Evolutionary conservation across 2,888 invertebrate species (phyloP), one percentile per base, ranked within the genome.

Genomic region (Lymantria dispar): DNA sequence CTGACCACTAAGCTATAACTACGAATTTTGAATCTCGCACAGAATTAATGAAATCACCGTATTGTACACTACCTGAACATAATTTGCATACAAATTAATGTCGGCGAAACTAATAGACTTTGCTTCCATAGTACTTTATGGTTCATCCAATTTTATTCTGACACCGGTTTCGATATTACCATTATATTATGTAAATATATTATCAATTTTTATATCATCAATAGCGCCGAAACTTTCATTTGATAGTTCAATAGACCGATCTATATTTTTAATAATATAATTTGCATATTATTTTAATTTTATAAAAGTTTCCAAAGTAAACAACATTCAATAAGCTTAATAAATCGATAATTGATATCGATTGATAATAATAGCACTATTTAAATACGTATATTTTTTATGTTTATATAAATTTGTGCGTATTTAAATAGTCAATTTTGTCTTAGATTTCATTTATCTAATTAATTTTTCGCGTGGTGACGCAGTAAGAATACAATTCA

Each of bases 21-120:
- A 54, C 42, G 57, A 56, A 55, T 54, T 62, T 52, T 62, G 54
- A 55, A 58, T 59, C 52, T 43, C 41, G 46, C 47, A 14, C 7
- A 14, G 48, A 56, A 64, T 65, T 62, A 57, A 62, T 60, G 51
- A 62, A 60, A 62, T 76, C 76, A 70, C 74, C 72, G 72, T 70
- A 68, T 77, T 54, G 60, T 60, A 72, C 22, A 22, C 68, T 74
- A 77, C 73, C 67, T 62, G 71, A 53, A 66, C 62, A 73, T 74
- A 72, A 87, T 89, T 85, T 87, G 78, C 83, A 87, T 87, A 82
- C 80, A 86, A 81, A 87, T 87, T 78, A 84, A 86, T 84, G 78
- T 75, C 66, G 71, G 74, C 84, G 75, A 80, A 82, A 85, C 86
- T 85, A 85, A 85, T 84, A 85, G 80, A 71, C 64, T 43, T 49